A percentile compares a stretch with the other conserved stretches of the same genome.
These are phyloP conservation scores for Metridium senile DNA, from an alignment of 92 coral and sea anemone genomes.

Conservation along the genomic window DNA sequence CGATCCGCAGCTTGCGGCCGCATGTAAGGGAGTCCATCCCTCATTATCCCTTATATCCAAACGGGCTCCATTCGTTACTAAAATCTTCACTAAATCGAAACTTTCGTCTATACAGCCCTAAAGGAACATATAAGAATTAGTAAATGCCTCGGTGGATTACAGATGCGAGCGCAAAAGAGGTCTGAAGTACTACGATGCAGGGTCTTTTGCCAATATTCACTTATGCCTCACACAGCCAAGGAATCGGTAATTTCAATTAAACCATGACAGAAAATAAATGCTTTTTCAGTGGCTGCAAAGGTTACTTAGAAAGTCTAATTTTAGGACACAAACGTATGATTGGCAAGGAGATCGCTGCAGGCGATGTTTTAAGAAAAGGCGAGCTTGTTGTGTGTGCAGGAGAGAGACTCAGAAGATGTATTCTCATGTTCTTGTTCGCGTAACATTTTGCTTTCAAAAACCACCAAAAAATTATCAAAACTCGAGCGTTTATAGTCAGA, in stretches of 20 bases:
- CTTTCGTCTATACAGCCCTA: slow-evolving; percentile 98
- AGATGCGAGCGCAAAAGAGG: slow-evolving; percentile 22
- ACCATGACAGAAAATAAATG: background rate
- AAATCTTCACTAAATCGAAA: slow-evolving; percentile 80
- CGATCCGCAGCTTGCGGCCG: slow-evolving; percentile 99
- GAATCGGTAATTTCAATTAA: background rate
- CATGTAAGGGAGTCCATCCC: slow-evolving; percentile 98
- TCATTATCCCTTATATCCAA: slow-evolving; percentile 95
- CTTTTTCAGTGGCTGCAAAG: background rate
- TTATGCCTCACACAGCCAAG: slow-evolving; percentile 1
- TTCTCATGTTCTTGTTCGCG: background rate
- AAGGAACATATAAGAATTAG: slow-evolving; percentile 2
- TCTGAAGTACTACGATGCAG: background rate
- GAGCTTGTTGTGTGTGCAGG: slow-evolving; percentile 9
- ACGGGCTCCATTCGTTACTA: slow-evolving; percentile 90
- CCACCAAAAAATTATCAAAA: slow-evolving; percentile 9
- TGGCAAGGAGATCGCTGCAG: background rate
- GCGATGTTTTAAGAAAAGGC: slow-evolving; percentile 3
- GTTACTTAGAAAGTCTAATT: background rate
- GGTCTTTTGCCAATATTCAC: background rate
- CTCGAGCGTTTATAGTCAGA: background rate
- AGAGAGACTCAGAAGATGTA: slow-evolving; percentile 2
- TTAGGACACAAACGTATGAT: background rate
- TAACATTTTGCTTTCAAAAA: slow-evolving; percentile 4
- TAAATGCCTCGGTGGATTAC: background rate